phyloP scores from a whole-genome alignment of 2,113 vertebrate genomes.

The Esox niger region DNA sequence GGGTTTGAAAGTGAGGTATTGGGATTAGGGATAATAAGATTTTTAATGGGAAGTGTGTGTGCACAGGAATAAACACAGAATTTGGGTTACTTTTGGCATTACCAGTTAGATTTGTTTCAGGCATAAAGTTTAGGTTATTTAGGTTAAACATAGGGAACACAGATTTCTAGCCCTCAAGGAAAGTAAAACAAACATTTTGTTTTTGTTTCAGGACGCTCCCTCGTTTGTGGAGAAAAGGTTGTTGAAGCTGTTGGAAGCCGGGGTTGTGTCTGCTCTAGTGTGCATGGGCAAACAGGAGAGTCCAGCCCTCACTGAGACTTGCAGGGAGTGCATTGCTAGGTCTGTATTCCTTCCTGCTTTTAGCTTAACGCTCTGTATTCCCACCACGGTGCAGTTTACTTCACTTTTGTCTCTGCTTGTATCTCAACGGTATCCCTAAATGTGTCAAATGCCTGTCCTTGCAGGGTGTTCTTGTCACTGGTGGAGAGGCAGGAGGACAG shows the following conservation, averaged over 20 bases:
- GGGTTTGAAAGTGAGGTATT: no score
- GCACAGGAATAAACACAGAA: no score
- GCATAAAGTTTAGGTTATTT: no score
- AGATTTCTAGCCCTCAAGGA: no score
- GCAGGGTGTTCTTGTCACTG: constrained; percentile 90
- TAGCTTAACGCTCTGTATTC: not conserved
- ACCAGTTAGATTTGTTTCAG: no score
- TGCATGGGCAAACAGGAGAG: constrained; percentile 95
- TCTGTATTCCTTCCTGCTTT: constrained; percentile 37
- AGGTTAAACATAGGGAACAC: no score
- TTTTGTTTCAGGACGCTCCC: constrained; percentile 77
- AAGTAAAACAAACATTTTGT: no score
- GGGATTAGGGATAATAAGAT: no score
- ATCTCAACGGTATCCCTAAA: not conserved
- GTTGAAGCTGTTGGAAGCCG: constrained; percentile 82
- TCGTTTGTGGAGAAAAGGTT: constrained; percentile 82
- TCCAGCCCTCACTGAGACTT: constrained; percentile 82
- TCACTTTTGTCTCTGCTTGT: not conserved
- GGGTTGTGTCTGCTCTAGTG: constrained; percentile 88
- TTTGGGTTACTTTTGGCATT: no score
- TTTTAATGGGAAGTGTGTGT: no score
- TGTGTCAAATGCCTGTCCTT: no score
- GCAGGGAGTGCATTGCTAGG: constrained; percentile 92
- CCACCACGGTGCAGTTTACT: not conserved
- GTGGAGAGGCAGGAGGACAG: constrained; percentile 89